Evolutionary conservation across 2,113 vertebrate species (phyloP), one percentile per base, ranked within the genome.

Genomic region (Barnardius zonarius): DNA sequence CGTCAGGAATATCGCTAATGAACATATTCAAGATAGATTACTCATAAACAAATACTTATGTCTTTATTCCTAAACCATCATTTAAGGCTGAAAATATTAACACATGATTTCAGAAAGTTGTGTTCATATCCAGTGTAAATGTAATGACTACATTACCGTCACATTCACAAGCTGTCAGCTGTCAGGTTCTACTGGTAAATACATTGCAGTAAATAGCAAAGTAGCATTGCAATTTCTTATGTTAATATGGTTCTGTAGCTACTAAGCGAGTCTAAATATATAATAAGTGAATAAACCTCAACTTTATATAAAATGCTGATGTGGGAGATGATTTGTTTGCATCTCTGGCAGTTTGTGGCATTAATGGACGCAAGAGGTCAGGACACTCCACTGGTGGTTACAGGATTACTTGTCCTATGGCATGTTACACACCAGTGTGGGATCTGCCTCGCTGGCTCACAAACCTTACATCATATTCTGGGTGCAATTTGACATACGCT

Each of bases 151-250:
- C 97, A 96, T 96, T 93, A 95, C 76, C 89, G 92, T 90, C 89
- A 83, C 93, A 92, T 91, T 95, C 93, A 79, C 66, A 96, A 92
- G 94, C 96, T 96, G 86, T 92, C 96, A 97, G 95, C 96, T 97
- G 96, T 91, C 90, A 96, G 93, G 96, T 98, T 96, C 91, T 95
- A 95, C 95, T 96, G 91, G 96, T 94, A 95, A 93, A 97, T 89
- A 96, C 72, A 82, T 61, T 83, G 94, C 90, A 93, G 96, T 83
- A 93, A 95, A 88, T 88, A 96, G 92, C 22, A 27, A 96, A 91
- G 86, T 91, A 92, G 88, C 84, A 79, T 94, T 94, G 85, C 86
- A 94, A 93, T 93, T 97, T 93, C 78, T 93, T 96, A 96, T 95
- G 95, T 92, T 96, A 96, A 91, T 96, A 67, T 86, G 87, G 75